Evolutionary conservation across 2,888 invertebrate species (phyloP).

Genomic region (Reticulitermes lucifugus): DNA sequence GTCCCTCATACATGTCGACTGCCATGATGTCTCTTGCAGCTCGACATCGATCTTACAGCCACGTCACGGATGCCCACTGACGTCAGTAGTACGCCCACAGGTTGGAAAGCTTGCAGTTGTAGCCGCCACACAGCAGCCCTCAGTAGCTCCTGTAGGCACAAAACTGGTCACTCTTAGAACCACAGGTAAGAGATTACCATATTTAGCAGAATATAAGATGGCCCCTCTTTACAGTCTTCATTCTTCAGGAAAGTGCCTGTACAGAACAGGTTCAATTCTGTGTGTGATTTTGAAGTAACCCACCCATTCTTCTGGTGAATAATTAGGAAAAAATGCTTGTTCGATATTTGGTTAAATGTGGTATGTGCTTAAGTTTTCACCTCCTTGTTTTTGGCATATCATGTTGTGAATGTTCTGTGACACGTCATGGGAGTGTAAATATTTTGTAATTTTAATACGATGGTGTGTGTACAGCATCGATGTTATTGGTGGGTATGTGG

Average conservation of each 20-base stretch:
- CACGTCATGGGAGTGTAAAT: not conserved
- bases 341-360: no score
- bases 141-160: conserved; percentile 11
- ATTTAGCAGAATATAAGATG: no score
- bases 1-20: no score
- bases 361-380: not conserved
- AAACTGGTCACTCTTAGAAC: conserved; percentile 23
- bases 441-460: no score
- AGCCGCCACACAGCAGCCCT: conserved; percentile 9
- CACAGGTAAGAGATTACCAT: not conserved
- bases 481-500: no score
- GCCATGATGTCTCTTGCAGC: not conserved
- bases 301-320: no score
- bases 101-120: conserved; percentile 32
- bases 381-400: not conserved
- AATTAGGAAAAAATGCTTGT: no score
- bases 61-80: conserved; percentile 47
- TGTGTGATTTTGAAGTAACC: no score
- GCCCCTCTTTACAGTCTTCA: no score
- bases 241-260: no score
- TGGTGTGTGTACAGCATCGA: no score
- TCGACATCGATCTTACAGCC: conserved; percentile 47
- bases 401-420: not conserved
- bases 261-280: no score
- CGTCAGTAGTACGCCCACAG: conserved; percentile 50